Conservation (phyloP, 2,888 invertebrate genomes). For the Drosophila merina region DNA sequence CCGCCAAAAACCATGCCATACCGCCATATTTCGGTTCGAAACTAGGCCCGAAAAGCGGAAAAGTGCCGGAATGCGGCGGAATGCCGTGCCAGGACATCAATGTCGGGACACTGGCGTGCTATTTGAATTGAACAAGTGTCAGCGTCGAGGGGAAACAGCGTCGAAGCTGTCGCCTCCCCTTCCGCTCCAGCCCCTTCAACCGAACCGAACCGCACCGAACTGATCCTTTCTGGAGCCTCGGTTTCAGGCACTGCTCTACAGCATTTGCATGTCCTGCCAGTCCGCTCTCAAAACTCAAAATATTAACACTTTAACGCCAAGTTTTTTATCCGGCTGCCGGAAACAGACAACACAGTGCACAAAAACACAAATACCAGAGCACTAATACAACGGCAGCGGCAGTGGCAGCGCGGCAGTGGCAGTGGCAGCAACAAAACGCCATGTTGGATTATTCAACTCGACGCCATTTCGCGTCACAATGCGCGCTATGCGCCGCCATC, state of each 20-base stretch:
- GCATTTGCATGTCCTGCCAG: conserved; percentile 69
- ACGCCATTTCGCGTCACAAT: conserved; percentile 79
- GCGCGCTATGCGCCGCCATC: conserved; percentile 78
- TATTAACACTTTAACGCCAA: conserved; percentile 77
- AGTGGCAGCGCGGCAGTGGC: conserved; percentile 6
- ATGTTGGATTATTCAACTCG: conserved; percentile 78
- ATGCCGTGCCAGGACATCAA: conserved; percentile 78
- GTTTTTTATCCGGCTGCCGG: conserved; percentile 79
- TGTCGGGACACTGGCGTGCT: conserved; percentile 74
- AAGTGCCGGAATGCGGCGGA: conserved; percentile 35
- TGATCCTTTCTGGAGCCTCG: conserved; percentile 13
- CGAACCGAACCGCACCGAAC: background rate
- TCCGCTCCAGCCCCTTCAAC: conserved; percentile 2
- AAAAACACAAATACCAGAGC: conserved; percentile 53
- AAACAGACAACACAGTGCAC: conserved; percentile 72
- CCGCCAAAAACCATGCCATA: background rate
- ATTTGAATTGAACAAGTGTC: conserved; percentile 78
- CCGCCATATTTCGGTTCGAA: conserved; percentile 1
- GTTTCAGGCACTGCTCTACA: conserved; percentile 13
- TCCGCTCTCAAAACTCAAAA: conserved; percentile 78
- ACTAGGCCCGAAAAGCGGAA: conserved; percentile 32
- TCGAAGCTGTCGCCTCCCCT: conserved; percentile 41
- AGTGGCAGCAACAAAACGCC: conserved; percentile 64
- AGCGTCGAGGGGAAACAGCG: conserved; percentile 72
- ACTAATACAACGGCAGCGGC: conserved; percentile 13